These are phyloP conservation scores for Cheilosia grossa DNA, from an alignment of 2,888 invertebrate genomes.

Conservation along the genomic window DNA sequence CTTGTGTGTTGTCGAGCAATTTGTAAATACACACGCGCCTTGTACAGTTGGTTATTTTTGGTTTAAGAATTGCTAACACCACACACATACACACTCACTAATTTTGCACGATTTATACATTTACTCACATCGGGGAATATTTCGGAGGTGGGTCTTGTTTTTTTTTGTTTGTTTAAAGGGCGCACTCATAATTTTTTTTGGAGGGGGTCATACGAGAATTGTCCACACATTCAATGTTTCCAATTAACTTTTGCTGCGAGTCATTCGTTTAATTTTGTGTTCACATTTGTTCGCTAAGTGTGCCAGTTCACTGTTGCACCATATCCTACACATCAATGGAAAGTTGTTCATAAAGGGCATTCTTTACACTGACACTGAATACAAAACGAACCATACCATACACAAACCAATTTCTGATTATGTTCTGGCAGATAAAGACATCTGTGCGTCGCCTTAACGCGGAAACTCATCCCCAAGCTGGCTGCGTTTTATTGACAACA, in stretches of 20 bases:
- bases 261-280: neutral
- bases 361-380: no score
- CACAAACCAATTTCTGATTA: no score
- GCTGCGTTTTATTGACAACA: no score
- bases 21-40: constrained; percentile 70
- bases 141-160: constrained; percentile 35
- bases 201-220: neutral
- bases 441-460: no score
- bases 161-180: neutral
- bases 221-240: neutral
- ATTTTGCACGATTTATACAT: constrained; percentile 56
- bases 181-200: constrained; percentile 25
- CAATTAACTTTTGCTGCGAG: neutral
- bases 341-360: no score
- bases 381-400: no score
- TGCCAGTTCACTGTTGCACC: no score
- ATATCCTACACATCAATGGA: no score
- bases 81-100: constrained; percentile 50
- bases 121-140: constrained; percentile 26
- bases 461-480: no score
- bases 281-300: no score
- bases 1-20: constrained; percentile 59
- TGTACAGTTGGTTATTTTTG: constrained; percentile 59
- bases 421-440: no score
- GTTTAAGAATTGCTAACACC: constrained; percentile 46